Percentiles rank a stretch among this genome's conserved stretches.
phyloP scores from a whole-genome alignment of 2,113 vertebrate species.

The Podilymbus podiceps region DNA sequence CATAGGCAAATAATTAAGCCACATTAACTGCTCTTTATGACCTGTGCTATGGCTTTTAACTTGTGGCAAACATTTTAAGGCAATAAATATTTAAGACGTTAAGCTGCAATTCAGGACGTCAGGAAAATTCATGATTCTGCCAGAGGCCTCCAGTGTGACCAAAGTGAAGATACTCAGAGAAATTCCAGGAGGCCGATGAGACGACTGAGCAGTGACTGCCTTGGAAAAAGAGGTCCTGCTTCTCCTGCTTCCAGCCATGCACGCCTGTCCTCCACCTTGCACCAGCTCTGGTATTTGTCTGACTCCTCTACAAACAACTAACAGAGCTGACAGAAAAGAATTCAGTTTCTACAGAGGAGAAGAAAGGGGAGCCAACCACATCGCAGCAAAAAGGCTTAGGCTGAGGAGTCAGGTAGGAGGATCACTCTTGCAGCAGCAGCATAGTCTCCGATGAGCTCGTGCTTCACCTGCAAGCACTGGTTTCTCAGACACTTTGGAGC shows the following conservation, averaged over 20 bases:
- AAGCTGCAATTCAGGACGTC: background rate
- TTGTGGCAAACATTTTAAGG: background rate
- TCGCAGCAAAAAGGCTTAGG: background rate
- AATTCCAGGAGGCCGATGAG: background rate
- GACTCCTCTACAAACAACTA: background rate
- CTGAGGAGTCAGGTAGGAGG: background rate
- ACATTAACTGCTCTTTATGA: background rate
- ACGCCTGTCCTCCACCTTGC: fast-evolving
- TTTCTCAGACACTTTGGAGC: background rate
- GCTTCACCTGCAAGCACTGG: background rate
- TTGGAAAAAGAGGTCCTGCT: background rate
- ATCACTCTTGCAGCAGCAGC: background rate
- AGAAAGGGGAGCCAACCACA: background rate
- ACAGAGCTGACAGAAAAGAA: background rate
- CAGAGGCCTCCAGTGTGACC: background rate
- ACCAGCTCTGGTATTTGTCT: background rate
- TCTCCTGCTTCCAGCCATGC: background rate
- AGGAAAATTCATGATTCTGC: background rate
- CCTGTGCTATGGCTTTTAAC: background rate
- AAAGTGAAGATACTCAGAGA: background rate
- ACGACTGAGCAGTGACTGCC: background rate
- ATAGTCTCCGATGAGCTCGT: background rate
- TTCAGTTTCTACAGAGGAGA: background rate
- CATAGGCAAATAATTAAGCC: background rate
- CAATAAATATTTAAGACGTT: background rate